Evolutionary conservation across 2,113 vertebrate genomes (phyloP).

Genomic region (Pavo muticus): DNA sequence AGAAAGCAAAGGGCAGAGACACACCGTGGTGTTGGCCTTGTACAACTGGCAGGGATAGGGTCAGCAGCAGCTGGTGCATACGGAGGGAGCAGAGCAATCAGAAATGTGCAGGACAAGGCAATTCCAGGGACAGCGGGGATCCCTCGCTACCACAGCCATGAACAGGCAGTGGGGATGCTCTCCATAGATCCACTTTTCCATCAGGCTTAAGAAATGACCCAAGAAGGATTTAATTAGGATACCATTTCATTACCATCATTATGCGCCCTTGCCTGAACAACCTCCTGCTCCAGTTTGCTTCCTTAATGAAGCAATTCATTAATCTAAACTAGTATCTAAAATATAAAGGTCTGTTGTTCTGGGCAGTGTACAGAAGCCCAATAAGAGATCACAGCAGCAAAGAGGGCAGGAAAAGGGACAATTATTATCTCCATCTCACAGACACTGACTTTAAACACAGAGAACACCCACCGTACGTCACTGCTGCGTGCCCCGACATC

Average conservation of each 20-base stretch:
- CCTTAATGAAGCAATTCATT: background rate
- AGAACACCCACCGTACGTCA: background rate
- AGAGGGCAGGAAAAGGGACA: background rate
- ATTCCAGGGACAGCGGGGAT: background rate
- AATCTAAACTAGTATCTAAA: background rate
- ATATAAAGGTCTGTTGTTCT: background rate
- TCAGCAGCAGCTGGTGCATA: no score
- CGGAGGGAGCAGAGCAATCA: background rate
- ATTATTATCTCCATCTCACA: background rate
- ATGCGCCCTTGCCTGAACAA: background rate
- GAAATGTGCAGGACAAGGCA: background rate
- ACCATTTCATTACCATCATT: background rate
- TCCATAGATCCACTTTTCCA: background rate
- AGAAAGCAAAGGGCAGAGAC: background rate
- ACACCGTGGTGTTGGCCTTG: fast-evolving
- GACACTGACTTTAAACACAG: background rate
- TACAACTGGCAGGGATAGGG: background rate
- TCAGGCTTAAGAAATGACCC: background rate
- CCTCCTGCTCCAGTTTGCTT: background rate
- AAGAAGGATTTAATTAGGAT: background rate
- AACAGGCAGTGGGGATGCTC: background rate
- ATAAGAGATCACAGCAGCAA: background rate
- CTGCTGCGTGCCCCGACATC: fast-evolving
- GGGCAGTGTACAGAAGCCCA: background rate
- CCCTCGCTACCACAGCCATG: background rate